phyloP scores from a whole-genome alignment of 2,888 invertebrate species.

The Ophion ellenae region DNA sequence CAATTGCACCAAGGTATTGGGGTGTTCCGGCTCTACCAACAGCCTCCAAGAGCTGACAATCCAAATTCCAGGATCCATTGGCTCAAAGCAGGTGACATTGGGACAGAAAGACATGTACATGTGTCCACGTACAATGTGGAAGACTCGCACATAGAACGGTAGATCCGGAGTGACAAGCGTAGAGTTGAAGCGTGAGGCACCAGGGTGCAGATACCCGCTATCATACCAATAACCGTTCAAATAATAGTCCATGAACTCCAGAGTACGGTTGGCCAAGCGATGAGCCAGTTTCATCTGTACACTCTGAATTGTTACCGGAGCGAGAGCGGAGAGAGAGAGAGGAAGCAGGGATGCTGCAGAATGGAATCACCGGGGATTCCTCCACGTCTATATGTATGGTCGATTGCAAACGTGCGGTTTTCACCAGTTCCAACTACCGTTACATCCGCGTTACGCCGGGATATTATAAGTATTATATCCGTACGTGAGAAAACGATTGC shows the following conservation, averaged over 20 bases:
- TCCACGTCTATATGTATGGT: not conserved
- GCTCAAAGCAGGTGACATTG: constrained; percentile 1
- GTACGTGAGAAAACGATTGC: constrained; percentile 42
- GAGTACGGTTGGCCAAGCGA: constrained; percentile 60
- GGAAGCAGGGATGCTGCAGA: constrained; percentile 8
- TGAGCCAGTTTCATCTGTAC: constrained; percentile 16
- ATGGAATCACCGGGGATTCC: constrained; percentile 7
- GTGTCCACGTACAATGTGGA: constrained; percentile 60
- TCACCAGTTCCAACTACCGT: constrained; percentile 47
- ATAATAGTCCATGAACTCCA: constrained; percentile 78
- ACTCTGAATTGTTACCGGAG: constrained; percentile 25
- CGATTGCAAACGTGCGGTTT: constrained; percentile 57
- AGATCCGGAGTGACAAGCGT: constrained; percentile 79
- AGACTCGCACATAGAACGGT: constrained; percentile 60
- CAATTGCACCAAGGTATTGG: no score
- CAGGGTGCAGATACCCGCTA: constrained; percentile 79
- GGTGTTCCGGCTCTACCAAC: no score
- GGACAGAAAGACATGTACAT: constrained; percentile 74
- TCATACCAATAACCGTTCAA: constrained; percentile 81
- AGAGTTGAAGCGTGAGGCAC: constrained; percentile 81
- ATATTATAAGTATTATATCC: constrained; percentile 37
- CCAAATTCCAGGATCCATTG: not conserved
- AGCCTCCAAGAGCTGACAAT: no score
- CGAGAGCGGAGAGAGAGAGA: constrained; percentile 11
- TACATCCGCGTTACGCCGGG: not conserved